A percentile compares a stretch with the other conserved stretches of the same genome.
These are phyloP conservation scores for Thermophis baileyi DNA, from an alignment of 2,113 vertebrate genomes.

Conservation along the genomic window DNA sequence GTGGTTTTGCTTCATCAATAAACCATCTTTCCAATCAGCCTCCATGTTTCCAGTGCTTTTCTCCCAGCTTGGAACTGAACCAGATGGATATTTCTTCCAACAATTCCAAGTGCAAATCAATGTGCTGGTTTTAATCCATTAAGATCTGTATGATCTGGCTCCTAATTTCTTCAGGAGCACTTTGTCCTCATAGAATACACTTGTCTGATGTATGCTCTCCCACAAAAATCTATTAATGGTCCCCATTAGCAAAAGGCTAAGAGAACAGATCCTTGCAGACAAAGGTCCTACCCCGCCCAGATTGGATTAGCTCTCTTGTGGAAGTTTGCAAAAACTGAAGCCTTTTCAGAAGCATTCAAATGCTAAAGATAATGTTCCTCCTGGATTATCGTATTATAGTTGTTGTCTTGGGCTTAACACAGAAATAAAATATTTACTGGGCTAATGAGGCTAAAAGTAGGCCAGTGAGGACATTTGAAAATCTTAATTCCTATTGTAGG, in stretches of 20 bases:
- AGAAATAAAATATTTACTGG: background rate
- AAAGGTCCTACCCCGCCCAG: background rate
- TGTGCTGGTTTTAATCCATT: background rate
- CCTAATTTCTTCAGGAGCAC: background rate
- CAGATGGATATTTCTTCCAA: too few species aligned
- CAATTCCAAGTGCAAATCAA: background rate
- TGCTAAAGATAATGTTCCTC: background rate
- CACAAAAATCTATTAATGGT: background rate
- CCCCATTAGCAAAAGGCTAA: background rate
- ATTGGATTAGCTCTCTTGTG: background rate
- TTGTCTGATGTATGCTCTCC: background rate
- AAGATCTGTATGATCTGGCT: background rate
- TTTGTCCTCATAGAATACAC: background rate
- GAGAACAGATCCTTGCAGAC: background rate
- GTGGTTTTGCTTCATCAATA: too few species aligned
- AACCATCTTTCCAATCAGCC: too few species aligned
- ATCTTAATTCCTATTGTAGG: background rate
- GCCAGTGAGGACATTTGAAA: background rate
- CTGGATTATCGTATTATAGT: background rate
- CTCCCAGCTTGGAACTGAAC: too few species aligned
- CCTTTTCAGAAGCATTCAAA: background rate
- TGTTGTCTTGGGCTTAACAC: background rate
- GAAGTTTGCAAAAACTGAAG: background rate
- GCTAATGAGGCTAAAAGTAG: background rate
- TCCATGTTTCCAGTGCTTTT: too few species aligned